Base-by-base conservation (phyloP, 2,113 vertebrate genomes). In the Opisthocomus hoazin region DNA sequence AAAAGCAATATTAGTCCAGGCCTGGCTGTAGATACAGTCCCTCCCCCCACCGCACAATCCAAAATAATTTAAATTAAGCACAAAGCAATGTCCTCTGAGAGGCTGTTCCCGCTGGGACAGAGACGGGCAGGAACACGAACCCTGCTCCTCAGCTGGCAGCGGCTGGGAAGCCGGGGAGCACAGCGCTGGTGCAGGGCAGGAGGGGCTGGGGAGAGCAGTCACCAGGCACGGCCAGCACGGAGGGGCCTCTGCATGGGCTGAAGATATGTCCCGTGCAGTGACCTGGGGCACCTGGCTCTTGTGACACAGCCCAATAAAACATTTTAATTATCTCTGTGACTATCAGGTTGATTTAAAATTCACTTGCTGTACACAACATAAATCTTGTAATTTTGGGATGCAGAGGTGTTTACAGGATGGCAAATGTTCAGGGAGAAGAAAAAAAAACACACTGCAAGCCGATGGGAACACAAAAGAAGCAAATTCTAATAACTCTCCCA, bases 31-130 rank as follows among this genome's bases (percentile, higher is more conserved):
- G 57, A 63, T 26, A 45, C 14, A 36, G n/a, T n/a, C n/a, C 18
- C 13, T 6, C 7, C 3, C 1, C 19, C 18, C 13, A 5, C 7
- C 3, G 1, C 19, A 1, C 9, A 75, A 2, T 29, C 63, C 11
- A 27, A 70, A 57, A 69, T 60, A 48, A 68, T 56, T 66, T 84
- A 57, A 69, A 84, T 45, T 32, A 51, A 82, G 17, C 50, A 86
- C 6, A 29, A 48, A 66, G 26, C 7, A 17, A 24, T 60, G 16
- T 53, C 21, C 32, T 83, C 61, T 27, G n/a, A 64, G 54, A 82
- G 22, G 27, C 46, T 32, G 9, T 10, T 65, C 18, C 32, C 69
- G 21, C 24, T 73, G 34, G 69, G 36, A 60, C 32, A 29, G 37
- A 61, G 29, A 61, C 1, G 5, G 12, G 21, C 37, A n/a, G 41